phyloP scores from a whole-genome alignment of 2,797 vertebrate genomes.

The Centroberyx gerrardi region DNA sequence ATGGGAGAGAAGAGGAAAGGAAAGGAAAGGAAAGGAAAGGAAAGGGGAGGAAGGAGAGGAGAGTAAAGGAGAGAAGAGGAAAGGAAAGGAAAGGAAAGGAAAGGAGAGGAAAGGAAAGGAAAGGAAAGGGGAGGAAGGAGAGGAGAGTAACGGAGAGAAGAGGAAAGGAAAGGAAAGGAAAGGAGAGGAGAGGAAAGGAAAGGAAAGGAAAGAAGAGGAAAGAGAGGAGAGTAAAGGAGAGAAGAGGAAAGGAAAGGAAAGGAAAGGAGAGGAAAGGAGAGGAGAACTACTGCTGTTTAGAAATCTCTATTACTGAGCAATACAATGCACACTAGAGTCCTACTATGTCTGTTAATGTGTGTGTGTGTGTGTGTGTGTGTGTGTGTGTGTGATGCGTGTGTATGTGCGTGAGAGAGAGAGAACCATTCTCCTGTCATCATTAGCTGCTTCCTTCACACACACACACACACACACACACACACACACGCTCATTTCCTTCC shows the following conservation, averaged over 20 bases:
- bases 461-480: constrained; percentile 25
- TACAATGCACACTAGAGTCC: neutral
- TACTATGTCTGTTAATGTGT: constrained; percentile 4
- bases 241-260: neutral
- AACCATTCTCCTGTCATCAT: constrained; percentile 53
- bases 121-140: neutral
- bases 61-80: neutral
- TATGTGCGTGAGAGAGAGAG: constrained; percentile 34
- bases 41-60: neutral
- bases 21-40: neutral
- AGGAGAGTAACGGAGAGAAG: too few species aligned
- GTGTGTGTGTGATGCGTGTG: constrained; percentile 13
- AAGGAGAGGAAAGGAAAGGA: too few species aligned
- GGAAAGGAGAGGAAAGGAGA: neutral
- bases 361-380: constrained; percentile 12
- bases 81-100: neutral
- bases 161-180: neutral
- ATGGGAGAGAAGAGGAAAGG: constrained; percentile 13
- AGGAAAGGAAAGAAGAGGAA: neutral
- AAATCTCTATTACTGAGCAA: constrained; percentile 8
- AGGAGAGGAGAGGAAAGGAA: neutral
- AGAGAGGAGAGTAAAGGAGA: neutral
- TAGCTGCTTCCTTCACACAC: constrained; percentile 71
- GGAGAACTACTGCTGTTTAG: neutral
- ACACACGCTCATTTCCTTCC: constrained; percentile 67